A percentile compares a stretch with the other conserved stretches of the same genome.
phyloP scores from a whole-genome alignment of 2,888 invertebrate species.

The Deilephila elpenor region DNA sequence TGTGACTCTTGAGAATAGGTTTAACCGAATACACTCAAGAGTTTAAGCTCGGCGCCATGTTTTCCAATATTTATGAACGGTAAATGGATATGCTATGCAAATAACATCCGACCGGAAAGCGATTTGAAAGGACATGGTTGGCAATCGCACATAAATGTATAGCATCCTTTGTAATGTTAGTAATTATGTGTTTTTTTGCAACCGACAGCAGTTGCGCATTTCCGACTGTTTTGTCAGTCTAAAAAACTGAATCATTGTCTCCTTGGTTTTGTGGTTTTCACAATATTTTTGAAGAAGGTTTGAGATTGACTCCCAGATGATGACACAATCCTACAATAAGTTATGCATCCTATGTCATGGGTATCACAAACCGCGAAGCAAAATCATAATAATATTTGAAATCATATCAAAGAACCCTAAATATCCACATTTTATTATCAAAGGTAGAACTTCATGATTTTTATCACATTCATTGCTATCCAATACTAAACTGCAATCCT shows the following conservation, averaged over 20 bases:
- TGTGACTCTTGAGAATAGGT: too few species aligned
- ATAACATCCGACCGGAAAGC: slow-evolving; percentile 13
- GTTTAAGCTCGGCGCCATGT: not conserved
- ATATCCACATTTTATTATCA: too few species aligned
- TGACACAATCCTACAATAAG: too few species aligned
- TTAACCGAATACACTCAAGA: too few species aligned
- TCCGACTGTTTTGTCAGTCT: not conserved
- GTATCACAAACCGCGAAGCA: too few species aligned
- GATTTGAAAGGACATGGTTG: slow-evolving; percentile 16
- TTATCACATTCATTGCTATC: not conserved
- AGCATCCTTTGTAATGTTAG: slow-evolving; percentile 15
- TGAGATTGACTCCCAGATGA: too few species aligned
- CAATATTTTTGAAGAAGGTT: too few species aligned
- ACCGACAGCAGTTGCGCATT: not conserved
- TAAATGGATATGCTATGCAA: slow-evolving; percentile 13
- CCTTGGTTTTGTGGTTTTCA: too few species aligned
- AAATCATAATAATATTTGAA: too few species aligned
- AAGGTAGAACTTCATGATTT: too few species aligned
- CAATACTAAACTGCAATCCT: not conserved
- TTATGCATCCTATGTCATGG: too few species aligned
- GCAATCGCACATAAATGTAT: slow-evolving; percentile 23
- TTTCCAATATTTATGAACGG: not conserved
- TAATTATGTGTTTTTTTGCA: slow-evolving; percentile 10
- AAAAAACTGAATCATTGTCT: not conserved
- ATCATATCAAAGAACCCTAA: too few species aligned